Conservation (phyloP, 1,140 invertebrate genomes). For the Drosophila nebulosa region DNA sequence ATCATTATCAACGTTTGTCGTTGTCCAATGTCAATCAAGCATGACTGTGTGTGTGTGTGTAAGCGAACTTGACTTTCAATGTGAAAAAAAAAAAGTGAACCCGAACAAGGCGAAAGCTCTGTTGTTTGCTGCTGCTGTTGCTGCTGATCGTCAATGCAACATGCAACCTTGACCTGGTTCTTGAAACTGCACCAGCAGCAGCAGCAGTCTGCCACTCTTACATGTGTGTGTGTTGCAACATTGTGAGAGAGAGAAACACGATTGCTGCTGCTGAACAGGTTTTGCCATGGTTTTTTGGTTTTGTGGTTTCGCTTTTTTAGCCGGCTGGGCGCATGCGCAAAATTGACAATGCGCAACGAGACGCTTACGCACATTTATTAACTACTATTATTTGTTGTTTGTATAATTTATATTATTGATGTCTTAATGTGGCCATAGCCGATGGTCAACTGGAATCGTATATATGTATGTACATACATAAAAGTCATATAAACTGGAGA, state of each 20-base stretch:
- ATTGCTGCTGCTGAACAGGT: slow-evolving; percentile 56
- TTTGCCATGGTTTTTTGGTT: slow-evolving; percentile 22
- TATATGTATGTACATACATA: neutral
- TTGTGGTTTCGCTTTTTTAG: slow-evolving; percentile 7
- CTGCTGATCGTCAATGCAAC: slow-evolving; percentile 37
- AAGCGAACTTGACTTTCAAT: slow-evolving; percentile 78
- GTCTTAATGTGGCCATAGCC: slow-evolving; percentile 63
- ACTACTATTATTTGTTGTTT: slow-evolving; percentile 28
- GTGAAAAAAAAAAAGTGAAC: slow-evolving; percentile 27
- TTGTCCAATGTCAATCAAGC: slow-evolving; percentile 50
- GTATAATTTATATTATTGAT: slow-evolving; percentile 55
- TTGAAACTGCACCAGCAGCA: slow-evolving; percentile 15
- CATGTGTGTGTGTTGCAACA: slow-evolving; percentile 42
- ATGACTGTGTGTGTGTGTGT: slow-evolving; percentile 49
- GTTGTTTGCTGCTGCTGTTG: slow-evolving; percentile 27
- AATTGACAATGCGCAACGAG: slow-evolving; percentile 35
- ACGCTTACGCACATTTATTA: slow-evolving; percentile 19
- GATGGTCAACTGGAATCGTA: slow-evolving; percentile 62
- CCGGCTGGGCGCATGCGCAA: slow-evolving; percentile 67
- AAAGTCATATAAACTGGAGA: slow-evolving; percentile 22
- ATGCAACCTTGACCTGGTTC: neutral
- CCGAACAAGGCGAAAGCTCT: slow-evolving; percentile 71
- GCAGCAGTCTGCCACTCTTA: slow-evolving; percentile 48
- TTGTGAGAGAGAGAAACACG: slow-evolving; percentile 47
- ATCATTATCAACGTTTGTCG: slow-evolving; percentile 15